Base-by-base conservation (phyloP, 2,888 invertebrate genomes). In the Cancer borealis region DNA sequence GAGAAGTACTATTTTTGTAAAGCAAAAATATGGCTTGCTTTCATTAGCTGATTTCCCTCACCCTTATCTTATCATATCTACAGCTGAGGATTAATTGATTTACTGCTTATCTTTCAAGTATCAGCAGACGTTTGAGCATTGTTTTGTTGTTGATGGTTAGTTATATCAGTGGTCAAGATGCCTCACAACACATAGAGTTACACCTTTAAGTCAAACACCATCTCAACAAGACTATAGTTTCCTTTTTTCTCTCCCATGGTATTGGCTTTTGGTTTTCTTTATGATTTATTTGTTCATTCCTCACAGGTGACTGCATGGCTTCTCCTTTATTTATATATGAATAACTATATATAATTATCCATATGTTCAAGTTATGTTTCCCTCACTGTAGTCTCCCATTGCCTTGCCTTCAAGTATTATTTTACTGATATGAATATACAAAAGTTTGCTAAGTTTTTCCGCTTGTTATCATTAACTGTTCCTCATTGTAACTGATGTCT, bases 1-100 rank as follows among this genome's bases (percentile, higher is more conserved):
- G 26, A 79, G 30, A 79, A 26, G 30, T 79, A 30, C 79, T 79
- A 79, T 79, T 79, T 79, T 79, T 79, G 79, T 79, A 79, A 30
- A 4, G 14, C 66, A 30, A 26, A 79, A 79, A 30, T 30, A 79
- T 12, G 10, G 30, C 30, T 79, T 79, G 12, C 79, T 79, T 30
- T 30, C 26, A 30, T 79, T 8, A 79, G 79, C 30, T 6, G 21
- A 30, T 79, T 79, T 79, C 21, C 79, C 30, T 79, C 6, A 79
- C 79, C n/a, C 14, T 30, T 30, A 79, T 39, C 39, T 39, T 39
- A 39, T 39, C 39, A 1, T 39, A 39, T 30, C 30, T 79, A 79
- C 30, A 30, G 79, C 30, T 30, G 79, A 79, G 30, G 79, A 79
- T 10, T 79, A 1, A 79, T 26, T 79, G 26, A 79, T 26, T 30